These are phyloP conservation scores for Epinephelus cyanopodus DNA, from an alignment of 2,113 vertebrate species.

Conservation along the genomic window DNA sequence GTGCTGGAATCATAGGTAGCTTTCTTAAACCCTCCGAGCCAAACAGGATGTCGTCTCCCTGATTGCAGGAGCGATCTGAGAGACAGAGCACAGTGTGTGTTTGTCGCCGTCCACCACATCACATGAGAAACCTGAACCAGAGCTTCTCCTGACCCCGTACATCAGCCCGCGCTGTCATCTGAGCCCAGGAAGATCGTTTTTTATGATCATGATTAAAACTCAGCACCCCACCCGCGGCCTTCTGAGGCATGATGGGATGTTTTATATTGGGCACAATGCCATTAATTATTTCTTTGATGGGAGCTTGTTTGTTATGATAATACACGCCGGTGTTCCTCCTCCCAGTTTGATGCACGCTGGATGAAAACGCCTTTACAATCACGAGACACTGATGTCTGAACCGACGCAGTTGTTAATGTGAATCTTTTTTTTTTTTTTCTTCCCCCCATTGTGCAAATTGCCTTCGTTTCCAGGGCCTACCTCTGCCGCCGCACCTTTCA, in stretches of 20 bases:
- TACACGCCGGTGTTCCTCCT: conserved; percentile 65
- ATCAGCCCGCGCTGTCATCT: conserved; percentile 24
- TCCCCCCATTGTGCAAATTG: conserved; percentile 62
- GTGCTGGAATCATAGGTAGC: background rate
- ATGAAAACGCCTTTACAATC: conserved; percentile 71
- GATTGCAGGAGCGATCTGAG: background rate
- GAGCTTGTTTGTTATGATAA: conserved; percentile 94
- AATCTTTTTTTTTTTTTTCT: conserved; percentile 28
- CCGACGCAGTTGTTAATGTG: conserved; percentile 32
- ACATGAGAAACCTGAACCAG: conserved; percentile 10
- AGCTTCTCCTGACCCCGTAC: background rate
- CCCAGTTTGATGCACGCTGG: conserved; percentile 54
- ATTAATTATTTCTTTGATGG: conserved; percentile 95
- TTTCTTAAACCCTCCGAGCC: background rate
- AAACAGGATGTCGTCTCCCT: background rate
- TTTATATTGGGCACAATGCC: conserved; percentile 93
- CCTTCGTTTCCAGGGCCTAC: conserved; percentile 61
- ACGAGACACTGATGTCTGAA: conserved; percentile 41
- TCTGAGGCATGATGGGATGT: conserved; percentile 91
- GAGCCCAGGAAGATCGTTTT: conserved; percentile 84
- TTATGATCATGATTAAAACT: conserved; percentile 92
- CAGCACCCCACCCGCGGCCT: conserved; percentile 76
- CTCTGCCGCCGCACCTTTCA: conserved; percentile 70
- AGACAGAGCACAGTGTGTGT: background rate
- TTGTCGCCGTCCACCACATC: background rate